Evolutionary conservation across 2,797 vertebrate genomes (phyloP).

Genomic region (Galago senegalensis): DNA sequence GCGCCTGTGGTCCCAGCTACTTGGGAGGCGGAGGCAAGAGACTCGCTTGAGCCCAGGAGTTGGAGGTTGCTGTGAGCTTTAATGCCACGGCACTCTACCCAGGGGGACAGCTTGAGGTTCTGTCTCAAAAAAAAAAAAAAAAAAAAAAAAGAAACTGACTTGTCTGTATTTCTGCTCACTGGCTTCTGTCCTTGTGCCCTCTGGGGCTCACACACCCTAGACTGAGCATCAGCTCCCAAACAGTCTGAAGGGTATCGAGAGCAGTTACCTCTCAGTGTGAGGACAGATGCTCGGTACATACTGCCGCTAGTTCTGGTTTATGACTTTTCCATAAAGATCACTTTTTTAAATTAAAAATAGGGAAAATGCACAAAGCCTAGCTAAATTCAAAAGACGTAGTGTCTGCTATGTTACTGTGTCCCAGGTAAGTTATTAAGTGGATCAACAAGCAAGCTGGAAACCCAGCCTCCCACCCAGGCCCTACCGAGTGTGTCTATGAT

Average conservation of each 20-base stretch:
- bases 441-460: background rate
- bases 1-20: no score
- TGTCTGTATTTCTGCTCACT: background rate
- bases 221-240: background rate
- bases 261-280: background rate
- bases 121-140: no score
- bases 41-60: no score
- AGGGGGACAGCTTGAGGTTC: no score
- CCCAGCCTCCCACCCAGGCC: background rate
- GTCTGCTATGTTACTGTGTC: background rate
- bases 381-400: background rate
- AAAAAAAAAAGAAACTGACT: no score
- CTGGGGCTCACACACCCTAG: background rate
- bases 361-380: background rate
- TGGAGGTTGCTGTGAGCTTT: no score
- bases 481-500: background rate
- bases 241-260: background rate
- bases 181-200: background rate
- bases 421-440: background rate
- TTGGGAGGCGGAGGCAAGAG: no score
- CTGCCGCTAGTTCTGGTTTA: background rate
- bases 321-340: conserved; percentile 3
- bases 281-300: background rate
- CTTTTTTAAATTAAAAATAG: background rate
- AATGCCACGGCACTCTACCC: no score